A percentile compares a stretch with the other conserved stretches of the same genome.
Conservation (phyloP, 1,140 invertebrate species). For the Globodera rostochiensis region DNA sequence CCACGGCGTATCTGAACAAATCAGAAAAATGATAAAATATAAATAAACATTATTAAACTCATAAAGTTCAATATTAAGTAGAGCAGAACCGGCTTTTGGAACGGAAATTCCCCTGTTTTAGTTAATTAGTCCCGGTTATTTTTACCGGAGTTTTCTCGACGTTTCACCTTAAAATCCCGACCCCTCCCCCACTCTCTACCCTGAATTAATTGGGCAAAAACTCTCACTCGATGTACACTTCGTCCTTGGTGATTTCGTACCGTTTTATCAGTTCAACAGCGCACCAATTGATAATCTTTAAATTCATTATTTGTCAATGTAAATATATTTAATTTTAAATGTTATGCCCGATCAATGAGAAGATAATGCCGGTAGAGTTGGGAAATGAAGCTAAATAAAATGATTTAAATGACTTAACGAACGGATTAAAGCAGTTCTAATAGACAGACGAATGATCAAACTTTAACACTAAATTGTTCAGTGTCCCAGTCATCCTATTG, state of each 20-base stretch:
- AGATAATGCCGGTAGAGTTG: conserved; percentile 39
- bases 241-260: conserved; percentile 32
- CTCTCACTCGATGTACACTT: conserved; percentile 38
- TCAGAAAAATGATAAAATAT: neutral
- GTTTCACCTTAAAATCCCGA: no score
- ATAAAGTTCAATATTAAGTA: neutral
- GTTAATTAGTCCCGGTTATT: no score
- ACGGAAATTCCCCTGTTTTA: no score
- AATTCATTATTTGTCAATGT: neutral
- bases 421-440: no score
- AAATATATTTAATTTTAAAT: no score
- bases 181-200: no score
- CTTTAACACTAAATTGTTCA: no score
- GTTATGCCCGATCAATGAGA: conserved; percentile 23
- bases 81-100: no score
- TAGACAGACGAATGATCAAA: no score
- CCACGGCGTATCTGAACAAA: conserved; percentile 27
- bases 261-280: conserved; percentile 35
- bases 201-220: neutral
- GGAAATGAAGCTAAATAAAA: conserved; percentile 34
- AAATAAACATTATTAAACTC: neutral
- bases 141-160: no score
- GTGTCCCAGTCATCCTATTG: no score
- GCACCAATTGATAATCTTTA: conserved; percentile 39
- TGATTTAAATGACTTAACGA: neutral